These are phyloP conservation scores for Gnatocerus cornutus DNA, from an alignment of 2,888 invertebrate genomes.

Conservation along the genomic window DNA sequence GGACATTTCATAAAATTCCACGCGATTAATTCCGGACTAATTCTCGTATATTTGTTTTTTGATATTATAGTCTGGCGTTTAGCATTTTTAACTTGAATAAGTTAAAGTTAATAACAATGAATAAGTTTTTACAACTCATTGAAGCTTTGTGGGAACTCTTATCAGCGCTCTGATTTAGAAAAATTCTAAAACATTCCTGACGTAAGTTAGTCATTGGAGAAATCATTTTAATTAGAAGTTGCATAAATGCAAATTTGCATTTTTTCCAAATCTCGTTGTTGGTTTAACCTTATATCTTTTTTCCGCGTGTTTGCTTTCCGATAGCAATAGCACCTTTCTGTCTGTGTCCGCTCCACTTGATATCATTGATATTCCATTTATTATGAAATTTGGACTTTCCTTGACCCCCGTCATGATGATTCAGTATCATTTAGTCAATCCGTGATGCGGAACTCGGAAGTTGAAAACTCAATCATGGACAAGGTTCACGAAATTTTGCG, in stretches of 20 bases:
- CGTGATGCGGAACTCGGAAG: conserved; percentile 16
- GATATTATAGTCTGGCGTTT: too few relatives aligned
- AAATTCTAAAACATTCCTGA: too few relatives aligned
- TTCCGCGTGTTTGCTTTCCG: neutral
- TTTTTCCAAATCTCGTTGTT: neutral
- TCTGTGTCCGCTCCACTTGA: neutral
- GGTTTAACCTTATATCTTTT: neutral
- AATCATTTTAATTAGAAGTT: neutral
- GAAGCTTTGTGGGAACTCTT: too few relatives aligned
- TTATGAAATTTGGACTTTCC: neutral
- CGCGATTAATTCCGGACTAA: too few relatives aligned
- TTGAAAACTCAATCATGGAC: conserved; percentile 6
- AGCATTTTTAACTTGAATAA: too few relatives aligned
- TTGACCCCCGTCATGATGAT: neutral
- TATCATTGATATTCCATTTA: neutral
- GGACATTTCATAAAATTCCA: too few relatives aligned
- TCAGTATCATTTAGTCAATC: neutral
- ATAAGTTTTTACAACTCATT: too few relatives aligned
- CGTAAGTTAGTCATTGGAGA: neutral
- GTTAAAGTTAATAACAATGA: too few relatives aligned
- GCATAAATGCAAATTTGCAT: conserved; percentile 1
- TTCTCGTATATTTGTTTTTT: too few relatives aligned
- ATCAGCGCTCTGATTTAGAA: too few relatives aligned
- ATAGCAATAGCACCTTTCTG: neutral
- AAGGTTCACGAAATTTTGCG: conserved; percentile 4